phyloP scores from a whole-genome alignment of 2,888 invertebrate genomes.

The Gastrophysa polygoni region DNA sequence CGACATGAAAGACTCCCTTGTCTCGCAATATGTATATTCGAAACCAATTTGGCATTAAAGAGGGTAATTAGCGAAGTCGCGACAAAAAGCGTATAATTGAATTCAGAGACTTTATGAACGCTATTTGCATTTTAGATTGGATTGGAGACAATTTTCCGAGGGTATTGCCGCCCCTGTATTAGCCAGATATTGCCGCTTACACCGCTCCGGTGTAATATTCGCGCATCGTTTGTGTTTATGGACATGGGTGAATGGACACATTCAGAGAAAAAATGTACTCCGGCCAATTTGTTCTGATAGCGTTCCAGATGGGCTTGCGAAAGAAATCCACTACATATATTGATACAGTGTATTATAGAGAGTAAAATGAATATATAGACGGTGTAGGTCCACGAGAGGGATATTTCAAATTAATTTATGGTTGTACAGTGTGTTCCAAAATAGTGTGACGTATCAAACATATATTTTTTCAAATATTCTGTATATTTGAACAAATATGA shows the following conservation, averaged over 20 bases:
- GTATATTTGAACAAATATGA: no score
- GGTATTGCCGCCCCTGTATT: conserved; percentile 49
- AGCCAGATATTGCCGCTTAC: conserved; percentile 37
- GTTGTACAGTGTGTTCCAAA: no score
- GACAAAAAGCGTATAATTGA: conserved; percentile 45
- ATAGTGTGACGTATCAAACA: no score
- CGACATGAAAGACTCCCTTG: background rate
- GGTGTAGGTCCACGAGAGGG: no score
- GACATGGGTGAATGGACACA: conserved; percentile 9
- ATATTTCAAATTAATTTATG: no score
- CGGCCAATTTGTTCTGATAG: no score
- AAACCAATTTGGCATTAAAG: conserved; percentile 34
- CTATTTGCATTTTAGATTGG: conserved; percentile 56
- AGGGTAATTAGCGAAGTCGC: conserved; percentile 31
- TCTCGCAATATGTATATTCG: conserved; percentile 28
- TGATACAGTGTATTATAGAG: no score
- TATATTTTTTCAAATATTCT: no score
- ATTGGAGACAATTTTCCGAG: conserved; percentile 54
- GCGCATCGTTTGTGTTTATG: conserved; percentile 23
- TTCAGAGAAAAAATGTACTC: background rate
- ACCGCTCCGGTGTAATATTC: conserved; percentile 25
- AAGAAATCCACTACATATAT: no score
- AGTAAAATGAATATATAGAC: no score
- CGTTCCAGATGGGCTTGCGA: no score
- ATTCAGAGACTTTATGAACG: conserved; percentile 42